Percentiles rank a stretch among this genome's conserved stretches.
Conservation (phyloP, 1,140 invertebrate genomes). For the Oedothorax gibbosus region DNA sequence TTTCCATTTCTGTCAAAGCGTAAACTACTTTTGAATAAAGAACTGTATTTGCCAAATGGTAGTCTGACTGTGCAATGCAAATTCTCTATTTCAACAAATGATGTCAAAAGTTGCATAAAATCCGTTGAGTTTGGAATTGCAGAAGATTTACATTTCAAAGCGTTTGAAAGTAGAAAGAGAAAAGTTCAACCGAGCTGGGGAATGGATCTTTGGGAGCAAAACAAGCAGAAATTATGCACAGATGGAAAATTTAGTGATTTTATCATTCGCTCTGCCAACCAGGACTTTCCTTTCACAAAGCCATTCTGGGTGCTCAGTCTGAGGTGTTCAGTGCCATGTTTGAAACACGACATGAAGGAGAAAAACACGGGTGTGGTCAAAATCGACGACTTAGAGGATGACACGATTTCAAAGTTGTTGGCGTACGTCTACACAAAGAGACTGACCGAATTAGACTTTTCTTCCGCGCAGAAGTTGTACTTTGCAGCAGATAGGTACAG, state of each 20-base stretch:
- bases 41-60: conserved; percentile 12
- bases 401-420: conserved; percentile 30
- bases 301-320: conserved; percentile 66
- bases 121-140: not conserved
- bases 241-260: conserved; percentile 63
- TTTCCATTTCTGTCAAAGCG: not conserved
- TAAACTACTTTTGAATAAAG: not conserved
- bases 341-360: conserved; percentile 72
- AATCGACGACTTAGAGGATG: conserved; percentile 41
- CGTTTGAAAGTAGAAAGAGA: not conserved
- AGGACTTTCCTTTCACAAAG: conserved; percentile 65
- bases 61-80: not conserved
- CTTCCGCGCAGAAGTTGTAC: conserved; percentile 66
- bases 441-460: not conserved
- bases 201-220: not conserved
- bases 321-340: conserved; percentile 68
- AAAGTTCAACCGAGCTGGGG: too few relatives aligned
- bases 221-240: not conserved
- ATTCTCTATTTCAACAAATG: not conserved
- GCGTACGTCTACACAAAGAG: conserved; percentile 19
- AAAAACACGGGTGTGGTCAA: conserved; percentile 63
- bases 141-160: too few relatives aligned
- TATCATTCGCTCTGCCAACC: conserved; percentile 63
- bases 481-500: conserved; percentile 71
- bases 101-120: not conserved